Conservation (phyloP, 2,888 invertebrate species). For the Abrostola tripartita region DNA sequence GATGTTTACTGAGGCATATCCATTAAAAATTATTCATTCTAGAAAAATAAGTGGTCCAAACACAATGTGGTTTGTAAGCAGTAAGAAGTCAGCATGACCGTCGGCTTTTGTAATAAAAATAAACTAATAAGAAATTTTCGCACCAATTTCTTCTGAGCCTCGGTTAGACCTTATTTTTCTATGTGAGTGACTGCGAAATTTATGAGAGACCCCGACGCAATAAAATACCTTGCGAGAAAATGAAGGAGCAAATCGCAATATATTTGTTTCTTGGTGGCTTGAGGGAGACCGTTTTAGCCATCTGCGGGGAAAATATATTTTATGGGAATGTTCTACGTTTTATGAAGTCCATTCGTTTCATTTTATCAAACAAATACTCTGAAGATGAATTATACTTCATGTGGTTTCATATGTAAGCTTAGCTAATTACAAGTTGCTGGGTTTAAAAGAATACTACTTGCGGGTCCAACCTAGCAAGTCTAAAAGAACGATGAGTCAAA, state of each 20-base stretch:
- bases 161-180: conserved; percentile 85
- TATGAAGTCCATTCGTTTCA: conserved; percentile 72
- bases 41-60: conserved; percentile 6
- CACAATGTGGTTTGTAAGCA: conserved; percentile 31
- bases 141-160: conserved; percentile 79
- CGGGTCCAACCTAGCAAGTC: too few relatives aligned
- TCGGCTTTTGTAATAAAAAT: conserved; percentile 73
- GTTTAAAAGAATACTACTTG: too few relatives aligned
- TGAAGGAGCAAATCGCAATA: conserved; percentile 88
- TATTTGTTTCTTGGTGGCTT: conserved; percentile 86
- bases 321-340: conserved; percentile 68
- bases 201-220: conserved; percentile 86
- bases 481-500: too few relatives aligned
- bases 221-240: conserved; percentile 88
- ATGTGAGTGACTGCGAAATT: conserved; percentile 85
- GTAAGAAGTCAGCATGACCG: conserved; percentile 59
- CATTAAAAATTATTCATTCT: neutral
- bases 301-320: conserved; percentile 79
- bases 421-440: too few relatives aligned
- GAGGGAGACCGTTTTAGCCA: conserved; percentile 80
- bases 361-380: conserved; percentile 51
- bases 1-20: too few relatives aligned
- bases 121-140: conserved; percentile 82
- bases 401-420: neutral
- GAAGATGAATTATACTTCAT: conserved; percentile 22